Conservation (phyloP, 2,888 invertebrate species). For the Cosmorhoe ocellata region DNA sequence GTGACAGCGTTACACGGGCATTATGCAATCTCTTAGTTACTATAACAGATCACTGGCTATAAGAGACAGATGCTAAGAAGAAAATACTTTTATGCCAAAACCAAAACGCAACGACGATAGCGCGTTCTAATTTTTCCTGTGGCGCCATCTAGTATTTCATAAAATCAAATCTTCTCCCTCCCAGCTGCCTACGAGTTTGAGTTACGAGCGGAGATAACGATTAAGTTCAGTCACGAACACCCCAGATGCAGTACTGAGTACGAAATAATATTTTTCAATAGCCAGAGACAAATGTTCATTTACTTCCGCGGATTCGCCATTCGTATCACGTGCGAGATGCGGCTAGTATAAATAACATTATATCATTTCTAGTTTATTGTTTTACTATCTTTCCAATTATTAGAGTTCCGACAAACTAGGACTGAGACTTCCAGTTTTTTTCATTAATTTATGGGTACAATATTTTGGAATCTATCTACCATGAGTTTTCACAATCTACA, state of each 20-base stretch:
- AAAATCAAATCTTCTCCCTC: not conserved
- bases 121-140: too few species aligned
- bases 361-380: constrained; percentile 39
- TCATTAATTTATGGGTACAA: too few species aligned
- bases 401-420: constrained; percentile 9
- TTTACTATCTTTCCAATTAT: constrained; percentile 38
- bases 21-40: too few species aligned
- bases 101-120: too few species aligned
- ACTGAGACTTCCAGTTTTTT: not conserved
- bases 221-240: constrained; percentile 23
- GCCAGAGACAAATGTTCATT: constrained; percentile 29
- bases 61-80: too few species aligned
- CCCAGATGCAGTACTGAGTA: constrained; percentile 27
- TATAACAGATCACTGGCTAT: too few species aligned
- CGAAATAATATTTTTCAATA: constrained; percentile 31
- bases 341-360: constrained; percentile 35
- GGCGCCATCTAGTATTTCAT: too few species aligned
- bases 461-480: too few species aligned
- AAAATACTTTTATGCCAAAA: too few species aligned
- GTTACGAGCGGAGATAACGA: constrained; percentile 11
- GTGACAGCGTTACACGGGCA: too few species aligned
- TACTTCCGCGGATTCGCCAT: constrained; percentile 20
- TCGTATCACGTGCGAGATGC: constrained; percentile 40
- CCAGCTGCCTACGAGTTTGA: not conserved
- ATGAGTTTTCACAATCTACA: too few species aligned